Conservation (phyloP, 1,140 invertebrate species). For the Oryctes rhinoceros region DNA sequence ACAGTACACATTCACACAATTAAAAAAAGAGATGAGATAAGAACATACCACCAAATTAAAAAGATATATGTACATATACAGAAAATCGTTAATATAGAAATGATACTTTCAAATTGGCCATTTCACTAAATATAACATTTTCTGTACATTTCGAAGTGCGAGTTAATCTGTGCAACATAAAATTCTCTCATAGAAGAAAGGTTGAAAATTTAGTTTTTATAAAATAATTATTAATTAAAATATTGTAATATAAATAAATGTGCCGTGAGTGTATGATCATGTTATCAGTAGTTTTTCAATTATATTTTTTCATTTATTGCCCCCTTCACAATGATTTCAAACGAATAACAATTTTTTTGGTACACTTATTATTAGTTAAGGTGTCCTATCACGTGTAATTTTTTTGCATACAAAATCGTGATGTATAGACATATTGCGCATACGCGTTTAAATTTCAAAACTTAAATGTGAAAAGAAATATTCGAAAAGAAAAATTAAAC, state of each 20-base stretch:
- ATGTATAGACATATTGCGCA: too few species aligned
- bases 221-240: constrained; percentile 30
- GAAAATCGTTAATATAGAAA: too few species aligned
- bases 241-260: constrained; percentile 25
- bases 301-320: neutral
- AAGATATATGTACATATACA: too few species aligned
- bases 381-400: too few species aligned
- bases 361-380: neutral
- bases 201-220: constrained; percentile 32
- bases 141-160: neutral
- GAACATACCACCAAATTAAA: too few species aligned
- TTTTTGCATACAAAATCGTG: too few species aligned
- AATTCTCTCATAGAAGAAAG: constrained; percentile 25
- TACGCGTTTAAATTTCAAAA: too few species aligned
- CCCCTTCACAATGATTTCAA: neutral
- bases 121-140: neutral
- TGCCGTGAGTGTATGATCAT: constrained; percentile 17
- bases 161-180: neutral
- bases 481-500: neutral
- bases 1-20: too few species aligned
- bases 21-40: too few species aligned
- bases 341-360: neutral
- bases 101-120: neutral
- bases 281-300: neutral
- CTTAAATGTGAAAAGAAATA: too few species aligned